Percentiles rank a stretch among this genome's conserved stretches.
These are phyloP conservation scores for Montifringilla adamsi DNA, from an alignment of 2,113 vertebrate genomes.

Conservation along the genomic window DNA sequence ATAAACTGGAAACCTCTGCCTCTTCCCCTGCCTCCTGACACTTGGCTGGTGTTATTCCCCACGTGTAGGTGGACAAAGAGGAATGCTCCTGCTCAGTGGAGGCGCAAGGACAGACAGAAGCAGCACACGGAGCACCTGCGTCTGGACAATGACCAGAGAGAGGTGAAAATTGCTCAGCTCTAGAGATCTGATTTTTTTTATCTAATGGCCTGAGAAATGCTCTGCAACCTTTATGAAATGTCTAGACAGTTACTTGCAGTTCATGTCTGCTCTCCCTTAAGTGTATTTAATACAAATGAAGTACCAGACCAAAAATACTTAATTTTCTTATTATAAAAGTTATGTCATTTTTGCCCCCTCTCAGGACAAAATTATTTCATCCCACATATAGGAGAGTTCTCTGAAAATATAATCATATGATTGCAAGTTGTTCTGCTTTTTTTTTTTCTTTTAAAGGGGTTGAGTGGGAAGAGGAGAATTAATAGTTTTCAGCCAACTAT, in stretches of 20 bases:
- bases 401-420: neutral
- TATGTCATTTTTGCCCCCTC: neutral
- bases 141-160: constrained; percentile 97
- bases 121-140: constrained; percentile 95
- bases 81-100: constrained; percentile 96
- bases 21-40: neutral
- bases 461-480: neutral
- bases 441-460: neutral
- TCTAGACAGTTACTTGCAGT: neutral
- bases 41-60: neutral
- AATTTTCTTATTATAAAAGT: neutral
- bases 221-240: neutral
- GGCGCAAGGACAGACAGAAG: constrained; percentile 91
- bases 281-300: neutral
- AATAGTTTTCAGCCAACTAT: neutral
- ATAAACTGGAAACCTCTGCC: neutral
- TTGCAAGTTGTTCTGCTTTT: neutral
- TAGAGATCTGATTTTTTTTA: neutral
- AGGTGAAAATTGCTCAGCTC: constrained; percentile 76
- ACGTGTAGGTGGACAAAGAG: constrained; percentile 90
- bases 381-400: neutral
- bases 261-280: neutral
- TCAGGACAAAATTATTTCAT: neutral
- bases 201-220: neutral
- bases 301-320: neutral